A percentile compares a stretch with the other conserved stretches of the same genome.
These are phyloP conservation scores for Macrosiphum euphorbiae DNA, from an alignment of 2,888 invertebrate genomes.

Conservation along the genomic window DNA sequence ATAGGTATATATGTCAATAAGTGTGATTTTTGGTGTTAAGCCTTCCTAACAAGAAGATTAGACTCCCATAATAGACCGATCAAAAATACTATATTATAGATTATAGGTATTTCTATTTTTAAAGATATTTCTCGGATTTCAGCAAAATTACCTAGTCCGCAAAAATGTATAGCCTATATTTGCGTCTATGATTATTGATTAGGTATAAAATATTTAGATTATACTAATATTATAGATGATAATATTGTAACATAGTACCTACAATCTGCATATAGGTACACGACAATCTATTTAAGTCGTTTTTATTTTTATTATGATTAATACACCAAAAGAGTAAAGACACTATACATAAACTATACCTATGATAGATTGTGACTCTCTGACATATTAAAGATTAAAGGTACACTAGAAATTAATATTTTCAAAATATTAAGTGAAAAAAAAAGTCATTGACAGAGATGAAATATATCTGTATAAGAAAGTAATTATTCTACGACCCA, in stretches of 20 bases:
- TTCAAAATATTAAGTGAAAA: not conserved
- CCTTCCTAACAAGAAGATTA: not conserved
- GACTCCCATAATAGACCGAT: not conserved
- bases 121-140: not conserved
- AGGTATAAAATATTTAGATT: too few relatives aligned
- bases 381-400: not conserved
- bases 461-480: not conserved
- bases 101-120: too few relatives aligned
- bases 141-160: not conserved
- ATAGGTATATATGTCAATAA: too few relatives aligned
- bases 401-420: not conserved
- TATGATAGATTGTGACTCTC: not conserved
- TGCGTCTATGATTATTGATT: too few relatives aligned
- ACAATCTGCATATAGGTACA: too few relatives aligned
- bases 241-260: too few relatives aligned
- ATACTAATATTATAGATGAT: too few relatives aligned
- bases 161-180: not conserved
- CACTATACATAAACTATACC: not conserved
- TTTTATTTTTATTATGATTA: not conserved
- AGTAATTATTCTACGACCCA: constrained; percentile 2
- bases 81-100: not conserved
- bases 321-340: too few relatives aligned
- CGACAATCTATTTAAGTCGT: not conserved
- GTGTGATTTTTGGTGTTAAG: too few relatives aligned
- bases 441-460: not conserved